These are phyloP conservation scores for Zaprionus lineosus DNA, from an alignment of 2,888 invertebrate species.

Conservation along the genomic window DNA sequence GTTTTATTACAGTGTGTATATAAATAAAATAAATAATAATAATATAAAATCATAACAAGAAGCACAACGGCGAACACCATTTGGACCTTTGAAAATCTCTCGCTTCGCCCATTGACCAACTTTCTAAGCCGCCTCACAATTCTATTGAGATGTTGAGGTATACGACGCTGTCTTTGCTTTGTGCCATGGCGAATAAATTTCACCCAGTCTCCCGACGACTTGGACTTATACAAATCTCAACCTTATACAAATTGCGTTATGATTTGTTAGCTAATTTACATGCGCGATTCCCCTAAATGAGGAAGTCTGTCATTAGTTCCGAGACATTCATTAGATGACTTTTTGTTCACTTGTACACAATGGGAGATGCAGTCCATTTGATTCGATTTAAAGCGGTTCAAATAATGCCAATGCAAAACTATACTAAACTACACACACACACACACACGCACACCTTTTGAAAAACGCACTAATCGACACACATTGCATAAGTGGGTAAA, in stretches of 20 bases:
- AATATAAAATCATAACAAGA: constrained; percentile 29
- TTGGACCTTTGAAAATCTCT: constrained; percentile 22
- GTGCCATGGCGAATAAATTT: constrained; percentile 52
- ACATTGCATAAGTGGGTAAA: constrained; percentile 61
- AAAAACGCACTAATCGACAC: constrained; percentile 59
- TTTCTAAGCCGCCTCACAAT: constrained; percentile 60
- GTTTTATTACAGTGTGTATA: no score
- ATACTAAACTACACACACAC: constrained; percentile 5
- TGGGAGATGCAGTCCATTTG: constrained; percentile 48
- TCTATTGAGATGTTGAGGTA: constrained; percentile 39
- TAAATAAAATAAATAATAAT: no score
- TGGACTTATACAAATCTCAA: constrained; percentile 19
- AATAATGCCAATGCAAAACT: constrained; percentile 46
- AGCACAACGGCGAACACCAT: constrained; percentile 29
- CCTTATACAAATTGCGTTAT: constrained; percentile 35
- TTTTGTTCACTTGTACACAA: constrained; percentile 42
- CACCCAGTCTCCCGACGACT: constrained; percentile 34
- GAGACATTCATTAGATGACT: constrained; percentile 47
- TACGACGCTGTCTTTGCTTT: constrained; percentile 10
- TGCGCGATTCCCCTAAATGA: constrained; percentile 54
- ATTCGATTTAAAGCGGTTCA: constrained; percentile 60
- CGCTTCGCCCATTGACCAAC: no score
- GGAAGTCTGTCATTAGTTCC: constrained; percentile 68
- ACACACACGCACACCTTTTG: constrained; percentile 10
- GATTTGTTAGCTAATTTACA: constrained; percentile 40